Conservation (phyloP, 2,113 vertebrate genomes). For the Catharus bicknelli region DNA sequence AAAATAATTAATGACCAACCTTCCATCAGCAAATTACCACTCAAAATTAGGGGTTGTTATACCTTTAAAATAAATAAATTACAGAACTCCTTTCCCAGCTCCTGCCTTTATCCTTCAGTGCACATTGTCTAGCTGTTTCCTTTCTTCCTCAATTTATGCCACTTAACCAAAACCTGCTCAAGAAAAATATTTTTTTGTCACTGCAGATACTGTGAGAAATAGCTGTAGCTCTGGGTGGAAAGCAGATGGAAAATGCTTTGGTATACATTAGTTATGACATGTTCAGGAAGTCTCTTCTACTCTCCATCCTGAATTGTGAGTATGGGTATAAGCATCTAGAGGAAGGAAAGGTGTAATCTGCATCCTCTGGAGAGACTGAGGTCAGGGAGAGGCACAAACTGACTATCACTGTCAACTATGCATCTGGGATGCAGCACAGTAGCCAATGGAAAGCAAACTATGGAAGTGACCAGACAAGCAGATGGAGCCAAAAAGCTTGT, state of each 20-base stretch:
- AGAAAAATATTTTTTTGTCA: constrained; percentile 27
- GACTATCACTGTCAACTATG: neutral
- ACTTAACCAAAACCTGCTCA: constrained; percentile 13
- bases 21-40: neutral
- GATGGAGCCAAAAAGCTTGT: constrained; percentile 25
- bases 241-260: constrained; percentile 33
- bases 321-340: neutral
- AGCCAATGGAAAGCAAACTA: constrained; percentile 29
- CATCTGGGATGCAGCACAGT: neutral
- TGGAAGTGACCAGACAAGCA: constrained; percentile 33
- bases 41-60: neutral
- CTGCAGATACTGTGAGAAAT: constrained; percentile 9
- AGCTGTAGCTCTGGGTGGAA: neutral
- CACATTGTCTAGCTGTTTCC: neutral
- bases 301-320: neutral
- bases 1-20: neutral
- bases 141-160: neutral
- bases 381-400: neutral
- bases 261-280: constrained; percentile 11
- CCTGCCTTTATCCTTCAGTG: neutral
- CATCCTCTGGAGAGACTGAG: neutral
- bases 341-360: constrained; percentile 31
- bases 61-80: neutral
- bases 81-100: neutral
- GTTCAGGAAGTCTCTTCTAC: constrained; percentile 15